These are phyloP conservation scores for Stomatorhinus ivindoensis DNA, from an alignment of 2,113 vertebrate genomes.

Conservation along the genomic window DNA sequence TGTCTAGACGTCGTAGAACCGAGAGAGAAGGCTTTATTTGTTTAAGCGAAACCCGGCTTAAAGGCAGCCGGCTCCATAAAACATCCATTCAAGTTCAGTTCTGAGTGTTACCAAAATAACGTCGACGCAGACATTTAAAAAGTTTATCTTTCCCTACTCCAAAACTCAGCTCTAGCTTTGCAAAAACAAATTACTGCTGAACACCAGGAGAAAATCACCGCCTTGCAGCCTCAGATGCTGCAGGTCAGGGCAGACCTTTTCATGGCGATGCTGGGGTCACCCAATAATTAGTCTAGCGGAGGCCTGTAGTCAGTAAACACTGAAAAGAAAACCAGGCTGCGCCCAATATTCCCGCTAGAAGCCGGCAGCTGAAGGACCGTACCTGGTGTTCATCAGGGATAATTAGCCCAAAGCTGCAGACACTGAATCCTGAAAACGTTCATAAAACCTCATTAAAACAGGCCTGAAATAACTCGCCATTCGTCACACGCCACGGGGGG, in stretches of 20 bases:
- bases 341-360: background rate
- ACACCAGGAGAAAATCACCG: background rate
- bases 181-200: background rate
- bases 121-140: background rate
- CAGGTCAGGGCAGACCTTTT: background rate
- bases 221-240: background rate
- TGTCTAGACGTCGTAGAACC: background rate
- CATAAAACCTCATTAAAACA: conserved; percentile 21
- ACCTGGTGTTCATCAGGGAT: background rate
- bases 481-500: background rate
- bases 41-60: background rate
- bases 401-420: conserved; percentile 3
- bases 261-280: background rate
- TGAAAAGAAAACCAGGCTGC: background rate
- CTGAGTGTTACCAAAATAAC: background rate
- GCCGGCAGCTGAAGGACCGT: background rate
- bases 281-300: background rate
- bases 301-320: background rate
- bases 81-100: background rate
- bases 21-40: background rate
- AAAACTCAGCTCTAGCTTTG: background rate
- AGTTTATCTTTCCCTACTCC: background rate
- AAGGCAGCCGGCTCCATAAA: background rate
- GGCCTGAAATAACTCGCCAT: conserved; percentile 19
- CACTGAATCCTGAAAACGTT: conserved; percentile 21